These are phyloP conservation scores for Equus przewalskii DNA, from an alignment of 2,113 vertebrate species.

Conservation along the genomic window DNA sequence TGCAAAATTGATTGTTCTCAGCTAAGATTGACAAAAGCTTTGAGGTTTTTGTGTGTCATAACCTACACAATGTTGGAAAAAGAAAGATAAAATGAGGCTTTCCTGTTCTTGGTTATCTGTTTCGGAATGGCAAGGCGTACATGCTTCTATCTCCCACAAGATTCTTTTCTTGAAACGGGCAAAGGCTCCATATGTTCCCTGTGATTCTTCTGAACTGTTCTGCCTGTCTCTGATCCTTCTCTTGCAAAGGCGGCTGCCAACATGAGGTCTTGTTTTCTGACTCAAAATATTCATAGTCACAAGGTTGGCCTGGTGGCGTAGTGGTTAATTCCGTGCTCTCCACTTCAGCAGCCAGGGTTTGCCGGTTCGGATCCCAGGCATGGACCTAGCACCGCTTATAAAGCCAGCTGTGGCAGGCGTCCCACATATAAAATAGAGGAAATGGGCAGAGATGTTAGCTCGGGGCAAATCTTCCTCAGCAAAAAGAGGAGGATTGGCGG, in stretches of 20 bases:
- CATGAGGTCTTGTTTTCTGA: slow-evolving; percentile 66
- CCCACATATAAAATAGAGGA: too few relatives aligned
- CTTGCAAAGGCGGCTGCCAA: slow-evolving; percentile 59
- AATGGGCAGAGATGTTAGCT: too few relatives aligned
- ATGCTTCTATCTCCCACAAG: not conserved
- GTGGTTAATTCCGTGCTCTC: too few relatives aligned
- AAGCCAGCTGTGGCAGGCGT: too few relatives aligned
- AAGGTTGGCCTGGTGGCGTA: too few relatives aligned
- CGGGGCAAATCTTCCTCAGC: too few relatives aligned
- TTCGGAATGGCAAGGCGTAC: not conserved
- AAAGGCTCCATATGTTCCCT: not conserved
- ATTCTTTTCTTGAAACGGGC: slow-evolving; percentile 18
- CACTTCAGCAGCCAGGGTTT: too few relatives aligned
- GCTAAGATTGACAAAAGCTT: not conserved
- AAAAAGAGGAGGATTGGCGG: too few relatives aligned
- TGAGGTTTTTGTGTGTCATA: slow-evolving; percentile 17
- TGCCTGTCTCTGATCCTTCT: not conserved
- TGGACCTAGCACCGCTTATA: too few relatives aligned
- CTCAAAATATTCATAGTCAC: slow-evolving; percentile 58
- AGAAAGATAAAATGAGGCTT: slow-evolving; percentile 13
- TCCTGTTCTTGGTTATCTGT: not conserved
- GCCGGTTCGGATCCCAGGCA: too few relatives aligned
- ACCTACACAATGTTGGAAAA: not conserved
- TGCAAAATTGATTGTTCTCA: slow-evolving; percentile 26
- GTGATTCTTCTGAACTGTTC: slow-evolving; percentile 16